Conservation (phyloP, 2,113 vertebrate genomes). For the Camelus bactrianus region DNA sequence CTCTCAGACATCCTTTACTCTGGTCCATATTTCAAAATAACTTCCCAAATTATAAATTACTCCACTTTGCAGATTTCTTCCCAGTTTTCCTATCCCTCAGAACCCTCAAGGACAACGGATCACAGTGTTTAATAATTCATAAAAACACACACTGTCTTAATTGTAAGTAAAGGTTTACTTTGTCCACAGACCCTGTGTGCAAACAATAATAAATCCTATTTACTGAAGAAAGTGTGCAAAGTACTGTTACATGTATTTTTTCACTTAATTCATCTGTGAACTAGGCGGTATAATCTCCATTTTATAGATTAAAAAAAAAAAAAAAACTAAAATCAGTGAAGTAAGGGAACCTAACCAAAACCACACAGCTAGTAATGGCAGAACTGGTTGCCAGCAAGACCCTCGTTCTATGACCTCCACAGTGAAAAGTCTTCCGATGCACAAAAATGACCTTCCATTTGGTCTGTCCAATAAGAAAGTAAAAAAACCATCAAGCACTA, state of each 20-base stretch:
- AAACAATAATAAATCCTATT: slow-evolving; percentile 36
- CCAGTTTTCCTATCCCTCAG: slow-evolving; percentile 14
- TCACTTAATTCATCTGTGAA: neutral
- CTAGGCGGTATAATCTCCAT: neutral
- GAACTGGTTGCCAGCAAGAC: neutral
- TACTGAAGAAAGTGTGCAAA: neutral
- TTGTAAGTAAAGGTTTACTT: slow-evolving; percentile 8
- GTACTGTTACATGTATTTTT: neutral
- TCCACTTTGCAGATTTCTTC: neutral
- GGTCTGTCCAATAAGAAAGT: slow-evolving; percentile 9
- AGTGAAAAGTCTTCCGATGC: slow-evolving; percentile 27
- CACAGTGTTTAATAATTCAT: slow-evolving; percentile 19
- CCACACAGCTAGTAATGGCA: neutral
- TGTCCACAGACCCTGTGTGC: neutral
- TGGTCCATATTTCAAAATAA: neutral
- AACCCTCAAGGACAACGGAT: slow-evolving; percentile 17
- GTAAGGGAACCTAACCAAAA: slow-evolving; percentile 11
- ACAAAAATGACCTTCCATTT: slow-evolving; percentile 42
- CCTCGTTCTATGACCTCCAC: neutral
- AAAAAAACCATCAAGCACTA: slow-evolving; percentile 41
- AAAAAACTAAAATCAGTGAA: slow-evolving; percentile 57
- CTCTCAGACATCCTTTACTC: neutral
- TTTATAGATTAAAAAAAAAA: neutral
- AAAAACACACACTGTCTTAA: slow-evolving; percentile 46
- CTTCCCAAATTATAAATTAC: neutral